A percentile compares a stretch with the other conserved stretches of the same genome.
Evolutionary conservation across 2,797 vertebrate species (phyloP).

Genomic region (Rallus crepitans): DNA sequence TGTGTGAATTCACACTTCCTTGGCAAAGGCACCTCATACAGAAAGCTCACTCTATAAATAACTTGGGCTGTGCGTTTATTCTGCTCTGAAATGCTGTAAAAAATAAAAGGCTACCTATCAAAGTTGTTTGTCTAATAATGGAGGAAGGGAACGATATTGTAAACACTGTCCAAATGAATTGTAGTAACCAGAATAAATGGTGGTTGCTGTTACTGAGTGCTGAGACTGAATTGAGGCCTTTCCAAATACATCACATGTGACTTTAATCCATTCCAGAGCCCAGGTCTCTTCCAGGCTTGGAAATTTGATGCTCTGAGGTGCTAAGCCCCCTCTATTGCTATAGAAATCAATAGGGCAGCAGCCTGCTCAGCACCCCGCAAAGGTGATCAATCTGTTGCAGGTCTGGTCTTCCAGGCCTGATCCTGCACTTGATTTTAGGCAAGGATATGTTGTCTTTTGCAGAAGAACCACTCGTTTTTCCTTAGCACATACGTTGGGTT

Average conservation of each 20-base stretch:
- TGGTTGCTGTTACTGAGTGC: constrained; percentile 48
- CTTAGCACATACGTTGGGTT: accelerated
- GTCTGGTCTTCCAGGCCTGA: neutral
- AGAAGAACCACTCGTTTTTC: neutral
- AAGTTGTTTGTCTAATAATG: constrained; percentile 70
- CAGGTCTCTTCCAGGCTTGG: constrained; percentile 60
- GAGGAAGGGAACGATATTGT: constrained; percentile 69
- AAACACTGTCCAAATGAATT: constrained; percentile 78
- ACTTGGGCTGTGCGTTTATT: constrained; percentile 71
- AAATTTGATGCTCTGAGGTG: constrained; percentile 52
- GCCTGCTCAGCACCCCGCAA: neutral
- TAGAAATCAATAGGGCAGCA: constrained; percentile 7
- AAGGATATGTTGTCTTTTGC: neutral
- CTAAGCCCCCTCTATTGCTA: constrained; percentile 18
- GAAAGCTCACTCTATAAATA: constrained; percentile 76
- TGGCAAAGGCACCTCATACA: constrained; percentile 67
- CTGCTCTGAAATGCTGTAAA: constrained; percentile 78
- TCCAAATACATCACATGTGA: constrained; percentile 75
- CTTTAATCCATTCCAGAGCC: constrained; percentile 77
- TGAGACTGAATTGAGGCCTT: constrained; percentile 69
- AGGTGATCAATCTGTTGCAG: neutral
- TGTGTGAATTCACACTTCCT: constrained; percentile 65
- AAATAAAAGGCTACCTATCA: constrained; percentile 76
- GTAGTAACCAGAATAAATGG: constrained; percentile 79
- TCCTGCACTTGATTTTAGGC: neutral